Evolutionary conservation across 2,113 vertebrate species (phyloP).

Genomic region (Oreocharis arfaki): DNA sequence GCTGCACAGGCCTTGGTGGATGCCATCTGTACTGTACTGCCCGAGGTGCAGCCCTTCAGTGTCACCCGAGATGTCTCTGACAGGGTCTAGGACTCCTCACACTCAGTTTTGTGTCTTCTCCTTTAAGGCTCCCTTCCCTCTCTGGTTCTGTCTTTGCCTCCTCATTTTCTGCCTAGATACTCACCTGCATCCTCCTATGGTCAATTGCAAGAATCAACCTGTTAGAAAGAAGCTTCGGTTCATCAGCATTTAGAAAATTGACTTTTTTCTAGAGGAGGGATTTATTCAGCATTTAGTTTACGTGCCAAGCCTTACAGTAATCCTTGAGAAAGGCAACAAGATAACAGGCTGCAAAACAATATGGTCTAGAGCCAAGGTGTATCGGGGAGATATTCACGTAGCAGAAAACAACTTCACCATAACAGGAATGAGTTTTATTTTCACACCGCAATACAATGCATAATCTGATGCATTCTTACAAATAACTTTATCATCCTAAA

Average conservation of each 20-base stretch:
- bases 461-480: background rate
- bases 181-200: background rate
- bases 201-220: background rate
- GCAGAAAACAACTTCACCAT: background rate
- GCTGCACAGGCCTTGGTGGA: background rate
- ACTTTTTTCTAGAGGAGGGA: background rate
- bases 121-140: background rate
- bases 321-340: background rate
- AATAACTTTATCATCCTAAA: background rate
- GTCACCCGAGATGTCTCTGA: background rate
- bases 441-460: background rate
- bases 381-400: background rate
- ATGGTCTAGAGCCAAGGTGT: background rate
- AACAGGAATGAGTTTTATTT: background rate
- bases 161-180: background rate
- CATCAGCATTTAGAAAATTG: background rate
- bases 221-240: background rate
- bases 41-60: background rate
- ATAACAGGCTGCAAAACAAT: background rate
- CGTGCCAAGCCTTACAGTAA: background rate
- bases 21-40: background rate
- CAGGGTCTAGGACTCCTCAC: background rate
- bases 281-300: background rate
- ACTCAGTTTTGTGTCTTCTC: background rate
- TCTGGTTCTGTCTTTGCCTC: background rate